Evolutionary conservation across 64 coral and sea anemone genomes (phyloP), one percentile per base, ranked within the genome.

Genomic region (Trachythela sp.): DNA sequence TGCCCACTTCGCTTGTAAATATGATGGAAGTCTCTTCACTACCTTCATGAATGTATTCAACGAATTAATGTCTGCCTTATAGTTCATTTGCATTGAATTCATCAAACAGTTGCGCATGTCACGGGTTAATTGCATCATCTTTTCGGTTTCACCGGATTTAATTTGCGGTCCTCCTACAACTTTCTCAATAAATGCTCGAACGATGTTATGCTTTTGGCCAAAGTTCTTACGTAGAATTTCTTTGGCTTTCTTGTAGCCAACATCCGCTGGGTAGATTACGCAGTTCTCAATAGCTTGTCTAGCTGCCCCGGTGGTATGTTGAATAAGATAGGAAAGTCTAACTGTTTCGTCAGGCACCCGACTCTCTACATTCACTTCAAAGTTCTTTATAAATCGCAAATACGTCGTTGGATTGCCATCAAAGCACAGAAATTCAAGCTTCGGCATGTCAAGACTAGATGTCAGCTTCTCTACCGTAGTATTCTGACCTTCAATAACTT

Each of bases 241-340:
- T 32, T 71, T 77, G 0, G 92, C 88, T 83, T 87, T 85, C 18
- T 0, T 2, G 36, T 90, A 91, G 39, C 71, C 89, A 84, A 84
- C 17, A 0, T 90, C 84, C 7, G 27, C 51, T 2, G 92, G 89
- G 30, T 88, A 56, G 24, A 94, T 94, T 2, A 91, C 75, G 84
- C 92, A 94, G 45, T 88, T 94, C 33, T 88, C 72, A 40, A 94
- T 90, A 11, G 89, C 92, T 48, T 94, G 85, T 45, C 87, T 87
- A 0, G 92, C 85, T 3, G 20, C 59, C 6, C 92, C 92, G 22
- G 36, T 56, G 1, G 88, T 88, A 8, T 67, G 49, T 54, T 94
- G 92, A 18, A 91, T 94, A 1, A 91, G 52, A 54, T 90, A 91
- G 14, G 88, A 60, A 15, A 94, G 77, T 48, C 89, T 90, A 43